Percentiles rank a stretch among this genome's conserved stretches.
phyloP scores from a whole-genome alignment of 2,797 vertebrate genomes.

The Crocidura indochinensis region DNA sequence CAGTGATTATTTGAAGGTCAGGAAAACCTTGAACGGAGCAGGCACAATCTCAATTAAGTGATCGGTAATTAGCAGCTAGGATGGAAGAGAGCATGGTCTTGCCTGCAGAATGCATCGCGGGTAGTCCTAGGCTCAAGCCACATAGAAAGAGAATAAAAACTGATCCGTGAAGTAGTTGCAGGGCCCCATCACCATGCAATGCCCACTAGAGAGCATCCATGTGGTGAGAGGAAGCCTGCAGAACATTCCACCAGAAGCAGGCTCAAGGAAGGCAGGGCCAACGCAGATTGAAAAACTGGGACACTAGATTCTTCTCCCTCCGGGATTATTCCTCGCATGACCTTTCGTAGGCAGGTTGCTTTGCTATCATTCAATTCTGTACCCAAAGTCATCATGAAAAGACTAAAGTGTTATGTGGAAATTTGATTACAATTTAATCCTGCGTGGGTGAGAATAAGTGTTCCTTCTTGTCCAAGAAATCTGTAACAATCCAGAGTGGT shows the following conservation, averaged over 20 bases:
- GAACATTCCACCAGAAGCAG: background rate
- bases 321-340: too few species aligned
- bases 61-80: background rate
- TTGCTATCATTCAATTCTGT: constrained; percentile 16
- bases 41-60: background rate
- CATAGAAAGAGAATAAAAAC: background rate
- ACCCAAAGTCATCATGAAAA: constrained; percentile 9
- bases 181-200: too few species aligned
- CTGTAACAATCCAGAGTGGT: background rate
- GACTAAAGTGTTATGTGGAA: background rate
- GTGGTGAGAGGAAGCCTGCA: too few species aligned
- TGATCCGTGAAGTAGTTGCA: background rate
- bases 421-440: constrained; percentile 11
- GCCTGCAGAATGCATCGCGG: background rate
- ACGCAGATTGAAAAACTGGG: too few species aligned
- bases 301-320: too few species aligned
- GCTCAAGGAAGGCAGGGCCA: too few species aligned
- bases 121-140: background rate
- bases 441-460: background rate
- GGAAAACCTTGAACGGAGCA: background rate
- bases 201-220: too few species aligned
- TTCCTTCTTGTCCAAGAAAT: constrained; percentile 24
- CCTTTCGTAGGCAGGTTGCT: constrained; percentile 17
- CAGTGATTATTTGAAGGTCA: background rate
- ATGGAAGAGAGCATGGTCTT: background rate